Evolutionary conservation across 2,888 invertebrate species (phyloP).

Genomic region (Andrena marginata): DNA sequence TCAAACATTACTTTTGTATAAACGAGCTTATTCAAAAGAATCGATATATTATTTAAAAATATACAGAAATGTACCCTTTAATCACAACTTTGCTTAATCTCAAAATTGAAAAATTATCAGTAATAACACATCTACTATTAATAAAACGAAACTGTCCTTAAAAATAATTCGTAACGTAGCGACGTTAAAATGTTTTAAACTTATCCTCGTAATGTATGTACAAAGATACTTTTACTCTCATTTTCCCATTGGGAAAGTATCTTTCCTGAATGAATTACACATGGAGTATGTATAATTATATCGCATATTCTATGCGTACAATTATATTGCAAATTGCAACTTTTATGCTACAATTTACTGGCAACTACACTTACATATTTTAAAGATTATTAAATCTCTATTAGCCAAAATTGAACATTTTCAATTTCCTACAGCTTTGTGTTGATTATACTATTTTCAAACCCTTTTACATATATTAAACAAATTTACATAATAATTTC

Average conservation of each 20-base stretch:
- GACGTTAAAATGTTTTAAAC: too few relatives aligned
- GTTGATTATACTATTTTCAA: not conserved
- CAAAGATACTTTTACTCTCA: too few relatives aligned
- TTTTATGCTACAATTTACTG: not conserved
- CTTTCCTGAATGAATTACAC: not conserved
- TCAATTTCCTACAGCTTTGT: not conserved
- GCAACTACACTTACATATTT: not conserved
- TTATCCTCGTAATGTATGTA: too few relatives aligned
- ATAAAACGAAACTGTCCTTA: too few relatives aligned
- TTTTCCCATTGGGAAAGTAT: too few relatives aligned
- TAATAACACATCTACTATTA: too few relatives aligned
- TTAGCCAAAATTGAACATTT: not conserved
- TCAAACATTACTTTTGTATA: not conserved
- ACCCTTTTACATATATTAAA: not conserved
- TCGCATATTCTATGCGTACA: not conserved
- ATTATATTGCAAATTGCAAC: slow-evolving; percentile 10
- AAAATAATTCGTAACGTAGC: too few relatives aligned
- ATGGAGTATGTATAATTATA: not conserved
- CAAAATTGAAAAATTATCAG: not conserved
- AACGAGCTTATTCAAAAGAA: not conserved
- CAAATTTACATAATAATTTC: slow-evolving; percentile 4
- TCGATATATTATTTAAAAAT: not conserved
- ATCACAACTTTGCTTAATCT: not conserved
- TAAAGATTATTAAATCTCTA: not conserved
- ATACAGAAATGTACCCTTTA: not conserved